These are phyloP conservation scores for Oophaga pumilio DNA, from an alignment of 2,113 vertebrate genomes.

Conservation along the genomic window DNA sequence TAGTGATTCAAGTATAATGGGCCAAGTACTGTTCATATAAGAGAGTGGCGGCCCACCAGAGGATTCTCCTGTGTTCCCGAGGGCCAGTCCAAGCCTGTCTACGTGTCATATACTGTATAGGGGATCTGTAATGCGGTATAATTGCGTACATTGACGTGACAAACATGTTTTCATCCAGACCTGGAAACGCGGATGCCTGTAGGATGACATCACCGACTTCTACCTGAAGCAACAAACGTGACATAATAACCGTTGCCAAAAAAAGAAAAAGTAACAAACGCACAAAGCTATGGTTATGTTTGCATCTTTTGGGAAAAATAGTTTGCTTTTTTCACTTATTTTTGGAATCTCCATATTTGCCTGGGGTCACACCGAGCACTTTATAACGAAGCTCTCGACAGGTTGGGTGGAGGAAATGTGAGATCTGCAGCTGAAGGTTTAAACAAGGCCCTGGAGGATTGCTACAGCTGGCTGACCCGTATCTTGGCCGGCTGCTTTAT, in stretches of 20 bases:
- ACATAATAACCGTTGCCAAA: neutral
- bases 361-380: constrained; percentile 52
- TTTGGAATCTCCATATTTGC: constrained; percentile 20
- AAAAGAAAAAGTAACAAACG: neutral
- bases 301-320: neutral
- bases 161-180: constrained; percentile 27
- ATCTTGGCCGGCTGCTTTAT: constrained; percentile 53
- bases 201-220: constrained; percentile 12
- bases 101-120: neutral
- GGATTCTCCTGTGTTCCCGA: too few species aligned
- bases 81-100: too few species aligned
- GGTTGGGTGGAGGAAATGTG: constrained; percentile 55
- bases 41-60: too few species aligned
- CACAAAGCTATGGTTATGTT: neutral
- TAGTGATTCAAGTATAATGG: too few species aligned
- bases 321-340: constrained; percentile 20
- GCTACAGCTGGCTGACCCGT: constrained; percentile 40
- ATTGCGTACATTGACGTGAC: neutral
- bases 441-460: constrained; percentile 52
- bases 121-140: neutral
- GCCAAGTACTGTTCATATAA: too few species aligned
- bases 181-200: constrained; percentile 21
- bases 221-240: neutral
- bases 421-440: constrained; percentile 51
- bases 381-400: constrained; percentile 26